Evolutionary conservation across 2,113 vertebrate genomes (phyloP).

Genomic region (Labrus mixtus): DNA sequence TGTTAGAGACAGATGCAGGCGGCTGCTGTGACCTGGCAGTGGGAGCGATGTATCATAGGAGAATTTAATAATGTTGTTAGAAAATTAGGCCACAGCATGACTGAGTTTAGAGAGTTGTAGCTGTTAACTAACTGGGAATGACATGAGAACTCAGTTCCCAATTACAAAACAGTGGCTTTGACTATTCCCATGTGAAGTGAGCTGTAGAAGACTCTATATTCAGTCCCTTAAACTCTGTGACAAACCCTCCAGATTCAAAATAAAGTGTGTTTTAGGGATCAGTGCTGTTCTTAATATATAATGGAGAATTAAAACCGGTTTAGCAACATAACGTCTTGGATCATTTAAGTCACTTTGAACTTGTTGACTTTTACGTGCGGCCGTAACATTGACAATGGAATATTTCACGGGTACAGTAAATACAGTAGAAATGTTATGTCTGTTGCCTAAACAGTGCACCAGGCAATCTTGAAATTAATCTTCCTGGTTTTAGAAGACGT

Average conservation of each 20-base stretch:
- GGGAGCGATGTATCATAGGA: constrained; percentile 33
- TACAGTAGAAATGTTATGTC: constrained; percentile 8
- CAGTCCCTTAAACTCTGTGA: background rate
- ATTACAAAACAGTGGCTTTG: constrained; percentile 14
- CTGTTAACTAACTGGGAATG: background rate
- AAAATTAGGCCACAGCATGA: constrained; percentile 29
- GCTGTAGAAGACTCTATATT: constrained; percentile 4
- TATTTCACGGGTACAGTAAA: background rate
- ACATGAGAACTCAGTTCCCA: background rate
- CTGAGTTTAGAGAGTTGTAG: constrained; percentile 1
- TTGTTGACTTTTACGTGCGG: background rate
- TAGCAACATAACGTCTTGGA: background rate
- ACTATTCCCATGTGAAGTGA: background rate
- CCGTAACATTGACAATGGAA: background rate
- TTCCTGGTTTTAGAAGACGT: background rate
- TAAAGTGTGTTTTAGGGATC: background rate
- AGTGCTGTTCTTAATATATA: background rate
- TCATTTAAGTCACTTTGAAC: background rate
- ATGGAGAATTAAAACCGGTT: constrained; percentile 36
- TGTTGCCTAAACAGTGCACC: constrained; percentile 52
- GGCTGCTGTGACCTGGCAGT: constrained; percentile 48
- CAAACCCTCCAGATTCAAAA: background rate
- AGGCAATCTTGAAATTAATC: constrained; percentile 7
- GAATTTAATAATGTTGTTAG: constrained; percentile 44
- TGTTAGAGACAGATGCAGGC: constrained; percentile 38